phyloP scores from a whole-genome alignment of 2,113 vertebrate genomes.

The Rhynchomys soricoides region DNA sequence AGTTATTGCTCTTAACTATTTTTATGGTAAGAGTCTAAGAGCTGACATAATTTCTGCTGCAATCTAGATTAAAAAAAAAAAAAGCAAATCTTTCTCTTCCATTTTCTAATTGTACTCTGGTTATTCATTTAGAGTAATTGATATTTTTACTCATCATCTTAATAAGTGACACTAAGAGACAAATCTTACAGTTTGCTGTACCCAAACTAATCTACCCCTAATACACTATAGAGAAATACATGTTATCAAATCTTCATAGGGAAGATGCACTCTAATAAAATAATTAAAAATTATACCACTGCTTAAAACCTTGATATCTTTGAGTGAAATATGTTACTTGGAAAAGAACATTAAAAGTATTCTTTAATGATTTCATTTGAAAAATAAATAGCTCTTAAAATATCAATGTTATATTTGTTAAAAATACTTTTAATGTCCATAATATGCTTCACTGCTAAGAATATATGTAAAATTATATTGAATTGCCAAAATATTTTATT shows the following conservation, averaged over 20 bases:
- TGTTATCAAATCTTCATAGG: not conserved
- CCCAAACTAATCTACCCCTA: not conserved
- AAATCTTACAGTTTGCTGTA: not conserved
- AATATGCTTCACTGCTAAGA: not conserved
- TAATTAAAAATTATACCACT: not conserved
- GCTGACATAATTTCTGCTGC: not conserved
- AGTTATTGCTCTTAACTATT: not conserved
- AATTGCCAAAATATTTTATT: constrained; percentile 43
- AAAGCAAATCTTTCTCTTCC: not conserved
- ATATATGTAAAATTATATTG: not conserved
- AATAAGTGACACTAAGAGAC: not conserved
- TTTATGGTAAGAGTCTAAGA: not conserved
- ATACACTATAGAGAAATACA: not conserved
- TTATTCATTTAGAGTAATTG: constrained; percentile 27
- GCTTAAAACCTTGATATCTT: not conserved
- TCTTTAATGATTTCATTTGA: not conserved
- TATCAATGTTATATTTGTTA: not conserved
- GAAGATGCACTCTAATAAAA: not conserved
- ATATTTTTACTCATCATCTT: constrained; percentile 14
- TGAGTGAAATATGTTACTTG: constrained; percentile 22
- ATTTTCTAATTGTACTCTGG: constrained; percentile 14
- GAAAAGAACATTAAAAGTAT: not conserved
- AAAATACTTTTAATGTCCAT: not conserved
- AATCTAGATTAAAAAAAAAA: constrained; percentile 10
- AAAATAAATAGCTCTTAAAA: not conserved